Base-by-base conservation (phyloP, 2,113 vertebrate genomes). In the Bagarius yarrelli region DNA sequence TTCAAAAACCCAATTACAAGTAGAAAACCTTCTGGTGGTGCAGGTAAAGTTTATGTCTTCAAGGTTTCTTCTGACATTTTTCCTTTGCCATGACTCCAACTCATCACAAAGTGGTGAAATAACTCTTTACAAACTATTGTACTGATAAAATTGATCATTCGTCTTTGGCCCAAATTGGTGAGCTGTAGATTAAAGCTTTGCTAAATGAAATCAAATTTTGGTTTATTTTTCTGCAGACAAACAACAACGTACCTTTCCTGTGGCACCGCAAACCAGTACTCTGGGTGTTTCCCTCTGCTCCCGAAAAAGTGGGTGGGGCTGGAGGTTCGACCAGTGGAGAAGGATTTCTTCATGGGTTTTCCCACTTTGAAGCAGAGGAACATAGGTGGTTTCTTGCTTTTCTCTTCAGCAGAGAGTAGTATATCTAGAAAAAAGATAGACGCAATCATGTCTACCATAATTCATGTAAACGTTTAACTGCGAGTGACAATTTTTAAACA, bases 211-310 rank as follows among this genome's bases (percentile, higher is more conserved):
- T n/a, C n/a, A n/a, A n/a, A n/a, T 64, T 64, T 64, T 32, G 2
- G 19, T 40, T 36, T 64, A 21, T 23, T 44, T n/a, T 55, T 5
- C 15, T 25, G 32, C 50, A 60, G n/a, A 19, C 57, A 61, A 50
- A 11, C 61, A n/a, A 3, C 27, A 55, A 59, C 67, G 32, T n/a
- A 85, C 84, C 97, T 96, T 87, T 99, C 98, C 79, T 97, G 95
- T 32, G 97, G 98, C 75, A 99, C 96, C 19, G 98, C 98, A 90
- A 99, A 99, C 98, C 98, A 99, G 84, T 99, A 99, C 84, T 99
- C 97, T 0, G 95, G 95, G 34, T 44, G 59, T n/a, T 78, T 81
- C 12, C 80, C 72, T 79, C 30, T 56, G 53, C 53, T 50, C 1
- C 18, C 88, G 4, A 93, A 94, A 8, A 94, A 93, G 77, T 95